Evolutionary conservation across 1,140 invertebrate species (phyloP), one percentile per base, ranked within the genome.

Genomic region (Aphis gossypii): DNA sequence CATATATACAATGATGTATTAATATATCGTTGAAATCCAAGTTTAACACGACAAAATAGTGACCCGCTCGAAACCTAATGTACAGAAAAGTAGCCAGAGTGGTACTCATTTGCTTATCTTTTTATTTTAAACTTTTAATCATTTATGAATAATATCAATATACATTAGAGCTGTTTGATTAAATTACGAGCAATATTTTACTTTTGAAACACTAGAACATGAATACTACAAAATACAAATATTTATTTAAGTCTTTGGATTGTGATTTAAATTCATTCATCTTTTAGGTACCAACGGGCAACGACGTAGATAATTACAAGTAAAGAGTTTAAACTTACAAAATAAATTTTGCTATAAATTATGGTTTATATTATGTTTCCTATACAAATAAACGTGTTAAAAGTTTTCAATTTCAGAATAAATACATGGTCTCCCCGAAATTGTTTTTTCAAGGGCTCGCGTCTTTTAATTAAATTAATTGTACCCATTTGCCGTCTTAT

Each of bases 381-480:
- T 14, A 46, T 46, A 30, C 44, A 11, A 44, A 86, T 46, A 86
- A 46, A 18, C 5, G 25, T 87, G 44, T 48, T n/a, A 87, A n/a
- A 48, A 25, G 83, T 84, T 84, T 25, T 44, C 11, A 14, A 30
- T 87, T 30, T 30, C 25, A 48, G 30, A 46, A 87, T 11, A 46
- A 48, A 87, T 87, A 84, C 4, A 44, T n/a, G 11, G 11, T 25
- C 38, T 6, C 44, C 84, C 38, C 38, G 7, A 84, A 84, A 35
- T 46, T 8, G 41, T 46, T 44, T 86, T 56, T 86, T 46, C 41
- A 41, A 84, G 23, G 41, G 84, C 30, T 87, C 30, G 14, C 23
- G 14, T n/a, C 44, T 46, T 87, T 48, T 48, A 87, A 48, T 87
- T 87, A 87, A 46, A 87, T 87, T 87, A 87, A 87, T 87, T 30